phyloP scores from a whole-genome alignment of 2,113 vertebrate genomes.

The Cromileptes altivelis region DNA sequence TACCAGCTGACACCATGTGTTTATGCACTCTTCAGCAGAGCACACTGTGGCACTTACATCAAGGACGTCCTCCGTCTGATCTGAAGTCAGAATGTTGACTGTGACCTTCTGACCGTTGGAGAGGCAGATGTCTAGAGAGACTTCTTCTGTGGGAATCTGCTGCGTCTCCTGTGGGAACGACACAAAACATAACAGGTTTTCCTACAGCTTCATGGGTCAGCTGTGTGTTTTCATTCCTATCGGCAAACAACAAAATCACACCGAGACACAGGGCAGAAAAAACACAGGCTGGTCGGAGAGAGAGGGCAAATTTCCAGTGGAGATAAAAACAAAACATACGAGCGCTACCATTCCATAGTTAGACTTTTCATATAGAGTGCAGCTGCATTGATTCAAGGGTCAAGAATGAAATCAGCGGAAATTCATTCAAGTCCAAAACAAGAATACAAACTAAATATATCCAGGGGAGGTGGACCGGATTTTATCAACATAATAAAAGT shows the following conservation, averaged over 20 bases:
- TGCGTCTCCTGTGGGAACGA: conserved; percentile 91
- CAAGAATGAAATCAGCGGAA: not conserved
- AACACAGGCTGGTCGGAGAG: not conserved
- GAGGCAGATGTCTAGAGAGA: conserved; percentile 92
- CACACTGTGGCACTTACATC: conserved; percentile 84
- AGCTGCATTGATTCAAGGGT: not conserved
- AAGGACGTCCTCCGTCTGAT: conserved; percentile 97
- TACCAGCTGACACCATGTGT: not conserved
- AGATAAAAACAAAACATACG: not conserved
- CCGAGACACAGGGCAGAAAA: not conserved
- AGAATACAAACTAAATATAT: too few species aligned
- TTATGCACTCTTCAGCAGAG: not conserved
- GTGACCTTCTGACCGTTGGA: conserved; percentile 95
- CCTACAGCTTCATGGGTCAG: conserved; percentile 36
- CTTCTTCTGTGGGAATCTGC: conserved; percentile 97
- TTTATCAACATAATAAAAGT: too few species aligned
- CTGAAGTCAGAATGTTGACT: conserved; percentile 93
- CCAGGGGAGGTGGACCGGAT: too few species aligned
- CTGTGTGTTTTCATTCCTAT: conserved; percentile 41
- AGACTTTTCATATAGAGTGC: not conserved
- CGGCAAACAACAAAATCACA: conserved; percentile 21
- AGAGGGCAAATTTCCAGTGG: not conserved
- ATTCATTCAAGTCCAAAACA: not conserved
- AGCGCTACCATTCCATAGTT: not conserved
- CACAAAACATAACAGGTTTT: conserved; percentile 40